These are phyloP conservation scores for Rhamphomyia laevipes DNA, from an alignment of 2,888 invertebrate genomes.

Conservation along the genomic window DNA sequence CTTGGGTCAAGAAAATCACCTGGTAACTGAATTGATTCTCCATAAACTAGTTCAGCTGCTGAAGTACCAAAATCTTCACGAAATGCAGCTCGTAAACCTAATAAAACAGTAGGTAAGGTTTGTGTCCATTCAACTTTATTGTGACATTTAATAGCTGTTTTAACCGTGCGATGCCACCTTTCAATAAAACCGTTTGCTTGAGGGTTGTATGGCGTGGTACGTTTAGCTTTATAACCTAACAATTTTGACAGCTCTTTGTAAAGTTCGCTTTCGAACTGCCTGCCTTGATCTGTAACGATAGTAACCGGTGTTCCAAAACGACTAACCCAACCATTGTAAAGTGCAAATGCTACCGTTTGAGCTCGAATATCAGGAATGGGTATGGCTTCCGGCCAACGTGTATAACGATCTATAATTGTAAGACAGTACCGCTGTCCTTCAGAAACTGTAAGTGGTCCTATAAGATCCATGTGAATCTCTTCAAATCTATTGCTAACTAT, in stretches of 20 bases:
- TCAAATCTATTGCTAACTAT: constrained; percentile 1
- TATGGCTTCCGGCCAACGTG: constrained; percentile 5
- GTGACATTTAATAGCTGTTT: not conserved
- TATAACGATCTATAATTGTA: constrained; percentile 5
- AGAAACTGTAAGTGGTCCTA: not conserved
- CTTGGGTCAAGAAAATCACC: too few relatives aligned
- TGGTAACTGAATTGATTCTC: too few relatives aligned
- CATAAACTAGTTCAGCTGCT: too few relatives aligned
- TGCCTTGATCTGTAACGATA: constrained; percentile 7
- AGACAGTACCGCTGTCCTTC: not conserved
- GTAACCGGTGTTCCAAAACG: not conserved
- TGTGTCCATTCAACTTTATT: not conserved
- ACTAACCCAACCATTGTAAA: too few relatives aligned
- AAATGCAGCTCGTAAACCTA: too few relatives aligned
- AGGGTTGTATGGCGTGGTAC: constrained; percentile 8
- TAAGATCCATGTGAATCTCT: constrained; percentile 3
- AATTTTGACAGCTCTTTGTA: constrained; percentile 2
- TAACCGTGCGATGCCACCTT: constrained; percentile 5
- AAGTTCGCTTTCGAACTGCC: constrained; percentile 4
- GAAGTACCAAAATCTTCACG: too few relatives aligned
- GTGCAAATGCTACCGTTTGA: constrained; percentile 3
- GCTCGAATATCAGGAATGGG: not conserved
- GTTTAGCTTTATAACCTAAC: constrained; percentile 1
- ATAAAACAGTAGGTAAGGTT: too few relatives aligned
- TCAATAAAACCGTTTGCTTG: constrained; percentile 7